These are phyloP conservation scores for Meteorus colon DNA, from an alignment of 2,888 invertebrate genomes.

Conservation along the genomic window DNA sequence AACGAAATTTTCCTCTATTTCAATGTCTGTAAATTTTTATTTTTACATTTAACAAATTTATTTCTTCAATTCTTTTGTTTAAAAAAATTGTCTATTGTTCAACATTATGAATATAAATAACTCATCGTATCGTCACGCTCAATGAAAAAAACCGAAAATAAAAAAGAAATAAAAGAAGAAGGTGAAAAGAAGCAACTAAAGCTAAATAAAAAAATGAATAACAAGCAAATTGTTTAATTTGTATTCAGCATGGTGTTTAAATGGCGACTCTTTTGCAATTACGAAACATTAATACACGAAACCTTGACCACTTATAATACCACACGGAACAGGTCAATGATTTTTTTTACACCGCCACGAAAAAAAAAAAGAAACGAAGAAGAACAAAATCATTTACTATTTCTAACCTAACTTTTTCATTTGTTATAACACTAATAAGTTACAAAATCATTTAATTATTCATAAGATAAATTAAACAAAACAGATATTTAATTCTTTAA, in stretches of 20 bases:
- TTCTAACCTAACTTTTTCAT: too few relatives aligned
- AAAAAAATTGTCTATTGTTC: too few relatives aligned
- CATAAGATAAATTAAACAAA: background rate
- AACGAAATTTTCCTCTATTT: background rate
- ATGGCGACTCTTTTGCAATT: slow-evolving; percentile 55
- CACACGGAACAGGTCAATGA: slow-evolving; percentile 58
- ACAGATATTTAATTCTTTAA: background rate
- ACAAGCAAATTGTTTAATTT: slow-evolving; percentile 48
- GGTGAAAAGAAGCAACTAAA: background rate
- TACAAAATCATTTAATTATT: too few relatives aligned
- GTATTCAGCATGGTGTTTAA: slow-evolving; percentile 62
- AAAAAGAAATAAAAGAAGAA: slow-evolving; percentile 8
- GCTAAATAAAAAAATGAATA: too few relatives aligned
- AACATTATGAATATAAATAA: too few relatives aligned
- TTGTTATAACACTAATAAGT: too few relatives aligned
- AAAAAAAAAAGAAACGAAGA: background rate
- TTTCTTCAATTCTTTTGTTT: too few relatives aligned
- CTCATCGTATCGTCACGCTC: too few relatives aligned
- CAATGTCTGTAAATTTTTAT: too few relatives aligned
- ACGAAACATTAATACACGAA: slow-evolving; percentile 60
- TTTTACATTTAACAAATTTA: too few relatives aligned
- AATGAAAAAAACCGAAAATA: background rate
- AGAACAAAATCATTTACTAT: background rate
- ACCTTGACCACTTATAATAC: slow-evolving; percentile 67
- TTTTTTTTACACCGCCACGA: background rate